A percentile compares a stretch with the other conserved stretches of the same genome.
Conservation (phyloP, 1,140 invertebrate genomes). For the Orius insidiosus region DNA sequence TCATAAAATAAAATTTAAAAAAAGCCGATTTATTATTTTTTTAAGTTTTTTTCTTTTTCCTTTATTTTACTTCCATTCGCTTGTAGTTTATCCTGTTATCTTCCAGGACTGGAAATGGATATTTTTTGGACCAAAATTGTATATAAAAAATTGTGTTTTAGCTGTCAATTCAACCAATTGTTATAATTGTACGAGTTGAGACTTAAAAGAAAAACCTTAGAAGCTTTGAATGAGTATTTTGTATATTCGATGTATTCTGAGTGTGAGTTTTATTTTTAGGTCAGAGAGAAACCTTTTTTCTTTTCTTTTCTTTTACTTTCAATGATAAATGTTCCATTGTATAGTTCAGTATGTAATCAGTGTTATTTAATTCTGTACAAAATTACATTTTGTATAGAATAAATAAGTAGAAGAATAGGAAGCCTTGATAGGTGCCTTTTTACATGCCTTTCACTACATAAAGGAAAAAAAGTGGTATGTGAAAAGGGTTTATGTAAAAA, state of each 20-base stretch:
- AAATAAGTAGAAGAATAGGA: conserved; percentile 6
- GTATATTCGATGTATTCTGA: too few relatives aligned
- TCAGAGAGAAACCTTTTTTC: too few relatives aligned
- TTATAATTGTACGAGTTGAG: neutral
- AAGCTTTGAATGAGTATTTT: too few relatives aligned
- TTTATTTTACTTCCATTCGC: neutral
- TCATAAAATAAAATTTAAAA: neutral
- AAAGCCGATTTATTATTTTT: neutral
- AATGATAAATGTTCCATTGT: too few relatives aligned
- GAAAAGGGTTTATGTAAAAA: conserved; percentile 16
- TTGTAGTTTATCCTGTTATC: neutral
- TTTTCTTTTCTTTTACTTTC: too few relatives aligned
- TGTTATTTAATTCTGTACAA: conserved; percentile 5
- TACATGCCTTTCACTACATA: conserved; percentile 18
- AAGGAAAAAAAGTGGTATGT: conserved; percentile 16
- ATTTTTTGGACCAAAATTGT: neutral
- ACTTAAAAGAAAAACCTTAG: too few relatives aligned
- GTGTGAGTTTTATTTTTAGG: too few relatives aligned
- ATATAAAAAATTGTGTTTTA: conserved; percentile 2
- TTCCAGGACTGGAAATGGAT: neutral
- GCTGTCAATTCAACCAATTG: conserved; percentile 13
- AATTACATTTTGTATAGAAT: neutral
- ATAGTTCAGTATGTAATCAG: neutral
- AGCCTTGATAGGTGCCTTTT: conserved; percentile 18
- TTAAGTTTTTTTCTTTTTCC: neutral